Base-by-base conservation (phyloP, 2,888 invertebrate species). In the Myopa tessellatipennis region DNA sequence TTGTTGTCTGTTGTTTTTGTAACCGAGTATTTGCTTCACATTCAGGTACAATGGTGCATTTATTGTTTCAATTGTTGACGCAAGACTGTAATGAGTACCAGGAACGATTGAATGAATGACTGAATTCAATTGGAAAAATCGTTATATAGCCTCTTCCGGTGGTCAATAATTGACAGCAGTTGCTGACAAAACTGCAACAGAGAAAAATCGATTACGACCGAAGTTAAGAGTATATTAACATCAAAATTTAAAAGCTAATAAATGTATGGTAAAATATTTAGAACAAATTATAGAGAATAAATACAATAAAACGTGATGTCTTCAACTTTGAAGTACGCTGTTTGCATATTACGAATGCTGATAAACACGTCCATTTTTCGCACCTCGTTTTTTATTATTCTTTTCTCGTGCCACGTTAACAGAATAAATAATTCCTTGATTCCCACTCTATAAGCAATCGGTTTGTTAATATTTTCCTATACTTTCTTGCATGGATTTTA, bases 31-130 rank as follows among this genome's bases (percentile, higher is more conserved):
- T 40, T 58, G 58, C 60, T 38, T 38, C 58, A 18, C 5, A 16
- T 72, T 72, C 72, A 72, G 72, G 72, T 72, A 72, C 72, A 72
- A 72, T 40, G n/a, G 16, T 45, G 45, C 16, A n/a, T 65, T 65
- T 8, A 67, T 67, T 40, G 55, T 55, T 55, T 55, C n/a, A 55
- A 4, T 55, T 55, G n/a, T 55, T n/a, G 10, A n/a, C 26, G 26
- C 10, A 55, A 55, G 5, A 40, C 12, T 69, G 45, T 50, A 16
- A 36, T 65, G 18, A 52, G 52, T 52, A 26, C 50, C 50, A 69
- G 50, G 50, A 69, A 50, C 16, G 26, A 45, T 16, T 40, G n/a
- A 40, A 69, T 26, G 45, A 50, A 10, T 50, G 26, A 36, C n/a
- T 10, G 12, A 7, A 5, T 69, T 7, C 34, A 26, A 26, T 18